Base-by-base conservation (phyloP, 2,797 vertebrate genomes). In the Rhinatrema bivittatum region DNA sequence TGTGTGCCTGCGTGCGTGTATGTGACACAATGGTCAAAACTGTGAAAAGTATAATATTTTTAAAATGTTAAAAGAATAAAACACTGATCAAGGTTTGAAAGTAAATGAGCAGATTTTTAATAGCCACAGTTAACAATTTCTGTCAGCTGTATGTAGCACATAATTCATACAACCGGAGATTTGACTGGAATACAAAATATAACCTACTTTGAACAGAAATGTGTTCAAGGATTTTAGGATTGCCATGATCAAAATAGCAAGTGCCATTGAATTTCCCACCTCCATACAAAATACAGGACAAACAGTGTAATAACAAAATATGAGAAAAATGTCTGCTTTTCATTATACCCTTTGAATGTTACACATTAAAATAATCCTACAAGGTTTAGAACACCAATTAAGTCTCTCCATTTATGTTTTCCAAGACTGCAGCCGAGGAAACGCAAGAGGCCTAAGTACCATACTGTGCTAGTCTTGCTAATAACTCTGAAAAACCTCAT, bases 401-500 rank as follows among this genome's bases (percentile, higher is more conserved):
- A 80, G 71, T 77, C 69, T 79, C 81, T 70, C 76, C 64, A 72
- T 73, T 70, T 65, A 65, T 78, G 69, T 72, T 80, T 78, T 72
- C 62, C 48, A 65, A 75, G 70, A 70, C 68, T 70, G 62, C 67
- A 78, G 75, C 72, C 73, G 65, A 70, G 70, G 72, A 69, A 70
- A 56, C 39, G 62, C 64, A 58, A 62, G 55, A 64, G 60, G 69
- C 68, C 76, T 65, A 62, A 76, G 76, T 83, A 61, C 69, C 74
- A 65, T 55, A 62, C 71, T 53, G 53, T 33, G 72, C 66, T 76
- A 77, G 79, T 68, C 78, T 72, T 72, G 78, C 85, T 91, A 93
- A 93, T 92, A 94, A 89, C 68, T 66, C 71, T 92, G 89, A 90
- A 94, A 91, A 91, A 93, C 92, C 91, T 93, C 88, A 97, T 94